phyloP scores from a whole-genome alignment of 2,888 invertebrate species.

The Acanthosepion lycidas region DNA sequence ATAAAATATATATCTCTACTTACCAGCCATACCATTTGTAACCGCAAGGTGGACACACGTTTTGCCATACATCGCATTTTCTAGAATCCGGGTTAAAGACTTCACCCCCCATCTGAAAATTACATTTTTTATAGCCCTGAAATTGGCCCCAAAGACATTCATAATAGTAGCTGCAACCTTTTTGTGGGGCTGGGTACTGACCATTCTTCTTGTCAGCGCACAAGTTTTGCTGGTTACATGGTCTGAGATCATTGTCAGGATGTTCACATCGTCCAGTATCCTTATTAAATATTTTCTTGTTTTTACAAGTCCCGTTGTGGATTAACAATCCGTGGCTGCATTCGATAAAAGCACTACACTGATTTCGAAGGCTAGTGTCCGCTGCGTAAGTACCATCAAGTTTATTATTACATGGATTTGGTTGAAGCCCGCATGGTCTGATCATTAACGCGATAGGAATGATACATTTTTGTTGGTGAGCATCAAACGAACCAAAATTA shows the following conservation, averaged over 20 bases:
- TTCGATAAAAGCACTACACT: conserved; percentile 55
- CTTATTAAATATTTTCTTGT: conserved; percentile 54
- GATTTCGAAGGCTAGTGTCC: neutral
- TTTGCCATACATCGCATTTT: conserved; percentile 57
- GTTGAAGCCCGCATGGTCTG: conserved; percentile 56
- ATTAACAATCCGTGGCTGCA: conserved; percentile 55
- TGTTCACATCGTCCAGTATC: conserved; percentile 54
- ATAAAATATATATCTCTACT: conserved; percentile 46
- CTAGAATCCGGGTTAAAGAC: conserved; percentile 57
- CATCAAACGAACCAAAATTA: conserved; percentile 57
- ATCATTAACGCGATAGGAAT: conserved; percentile 53
- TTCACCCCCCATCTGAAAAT: conserved; percentile 53
- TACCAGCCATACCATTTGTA: conserved; percentile 61
- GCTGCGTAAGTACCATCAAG: conserved; percentile 53
- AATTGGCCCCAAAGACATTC: conserved; percentile 53
- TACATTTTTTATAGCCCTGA: conserved; percentile 53
- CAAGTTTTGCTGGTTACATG: conserved; percentile 54
- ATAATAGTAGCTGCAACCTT: conserved; percentile 57
- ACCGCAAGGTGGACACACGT: conserved; percentile 60
- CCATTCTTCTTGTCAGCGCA: conserved; percentile 54
- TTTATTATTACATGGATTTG: conserved; percentile 56
- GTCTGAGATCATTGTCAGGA: conserved; percentile 52
- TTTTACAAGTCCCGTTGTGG: conserved; percentile 54
- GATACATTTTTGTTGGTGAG: conserved; percentile 54
- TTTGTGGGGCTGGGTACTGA: conserved; percentile 52